A percentile compares a stretch with the other conserved stretches of the same genome.
Evolutionary conservation across 2,888 invertebrate species (phyloP).

Genomic region (Fissipunctia ypsillon): DNA sequence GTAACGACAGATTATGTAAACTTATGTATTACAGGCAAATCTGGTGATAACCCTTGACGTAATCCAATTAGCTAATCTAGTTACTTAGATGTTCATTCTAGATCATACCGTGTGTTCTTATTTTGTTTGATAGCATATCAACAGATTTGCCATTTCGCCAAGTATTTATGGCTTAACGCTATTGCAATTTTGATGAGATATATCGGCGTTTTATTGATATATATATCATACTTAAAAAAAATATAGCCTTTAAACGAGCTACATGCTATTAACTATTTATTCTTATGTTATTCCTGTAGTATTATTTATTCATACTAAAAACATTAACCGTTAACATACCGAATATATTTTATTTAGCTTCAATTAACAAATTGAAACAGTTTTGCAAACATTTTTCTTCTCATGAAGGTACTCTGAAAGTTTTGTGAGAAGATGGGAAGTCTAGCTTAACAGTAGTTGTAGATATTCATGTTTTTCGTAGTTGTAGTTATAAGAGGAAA

Average conservation of each 20-base stretch:
- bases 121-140: slow-evolving; percentile 67
- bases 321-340: slow-evolving; percentile 75
- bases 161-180: slow-evolving; percentile 79
- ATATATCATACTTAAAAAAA: slow-evolving; percentile 34
- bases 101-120: slow-evolving; percentile 50
- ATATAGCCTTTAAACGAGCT: slow-evolving; percentile 78
- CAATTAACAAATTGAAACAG: slow-evolving; percentile 83
- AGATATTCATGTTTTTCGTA: slow-evolving; percentile 84
- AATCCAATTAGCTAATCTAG: slow-evolving; percentile 48
- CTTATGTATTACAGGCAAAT: slow-evolving; percentile 67
- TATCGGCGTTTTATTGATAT: slow-evolving; percentile 57
- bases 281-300: slow-evolving; percentile 84
- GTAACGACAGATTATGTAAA: slow-evolving; percentile 17
- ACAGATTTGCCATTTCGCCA: slow-evolving; percentile 78
- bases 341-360: slow-evolving; percentile 83
- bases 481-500: slow-evolving; percentile 85
- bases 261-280: slow-evolving; percentile 77
- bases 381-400: slow-evolving; percentile 91
- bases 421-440: slow-evolving; percentile 89
- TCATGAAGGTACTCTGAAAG: slow-evolving; percentile 89
- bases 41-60: slow-evolving; percentile 71
- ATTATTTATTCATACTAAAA: slow-evolving; percentile 77
- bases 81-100: slow-evolving; percentile 60
- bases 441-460: slow-evolving; percentile 88
- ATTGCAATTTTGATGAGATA: slow-evolving; percentile 67